Evolutionary conservation across 2,113 vertebrate species (phyloP).

Genomic region (Meriones unguiculatus): DNA sequence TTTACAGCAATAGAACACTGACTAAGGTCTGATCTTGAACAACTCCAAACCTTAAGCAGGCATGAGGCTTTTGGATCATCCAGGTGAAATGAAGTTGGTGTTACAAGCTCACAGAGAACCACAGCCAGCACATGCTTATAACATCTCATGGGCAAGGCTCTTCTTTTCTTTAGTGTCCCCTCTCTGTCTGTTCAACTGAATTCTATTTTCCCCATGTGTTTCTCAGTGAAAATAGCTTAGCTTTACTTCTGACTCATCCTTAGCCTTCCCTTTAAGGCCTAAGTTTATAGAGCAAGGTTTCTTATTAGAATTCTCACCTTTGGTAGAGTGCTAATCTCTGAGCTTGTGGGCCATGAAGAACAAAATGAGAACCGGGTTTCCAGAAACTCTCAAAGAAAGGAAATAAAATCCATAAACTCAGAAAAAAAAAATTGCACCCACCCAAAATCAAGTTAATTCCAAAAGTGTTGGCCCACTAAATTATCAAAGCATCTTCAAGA

Average conservation of each 20-base stretch:
- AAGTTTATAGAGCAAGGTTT: neutral
- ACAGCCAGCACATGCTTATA: neutral
- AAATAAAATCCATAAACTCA: constrained; percentile 50
- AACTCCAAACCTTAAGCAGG: neutral
- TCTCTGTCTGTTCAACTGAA: neutral
- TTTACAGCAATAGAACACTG: neutral
- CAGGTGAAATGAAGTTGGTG: neutral
- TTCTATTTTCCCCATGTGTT: neutral
- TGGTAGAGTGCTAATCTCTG: neutral
- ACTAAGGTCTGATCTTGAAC: neutral
- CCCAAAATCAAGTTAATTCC: constrained; percentile 43
- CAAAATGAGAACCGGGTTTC: neutral
- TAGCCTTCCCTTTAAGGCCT: neutral
- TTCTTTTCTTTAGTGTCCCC: neutral
- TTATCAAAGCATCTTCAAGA: constrained; percentile 18
- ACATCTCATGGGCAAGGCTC: neutral
- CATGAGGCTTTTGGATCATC: neutral
- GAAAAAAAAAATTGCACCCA: neutral
- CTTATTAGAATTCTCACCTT: neutral
- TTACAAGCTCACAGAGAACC: neutral
- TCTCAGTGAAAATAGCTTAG: neutral
- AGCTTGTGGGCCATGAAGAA: neutral
- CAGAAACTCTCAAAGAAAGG: neutral
- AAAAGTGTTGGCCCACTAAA: neutral
- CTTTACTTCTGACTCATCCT: constrained; percentile 13